These are phyloP conservation scores for Selenia dentaria DNA, from an alignment of 2,888 invertebrate species.

Conservation along the genomic window DNA sequence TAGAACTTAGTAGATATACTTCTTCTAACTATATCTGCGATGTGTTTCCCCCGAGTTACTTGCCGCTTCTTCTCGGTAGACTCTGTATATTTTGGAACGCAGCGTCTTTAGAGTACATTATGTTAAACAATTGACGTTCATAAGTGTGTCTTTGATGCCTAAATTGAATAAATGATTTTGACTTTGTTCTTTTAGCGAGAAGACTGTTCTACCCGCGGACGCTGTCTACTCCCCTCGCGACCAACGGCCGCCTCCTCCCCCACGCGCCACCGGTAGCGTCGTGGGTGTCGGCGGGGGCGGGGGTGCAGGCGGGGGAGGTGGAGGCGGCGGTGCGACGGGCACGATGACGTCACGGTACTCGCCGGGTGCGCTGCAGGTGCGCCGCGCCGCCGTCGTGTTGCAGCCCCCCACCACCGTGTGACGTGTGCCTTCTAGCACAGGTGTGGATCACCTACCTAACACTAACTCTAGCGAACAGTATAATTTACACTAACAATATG, in stretches of 20 bases:
- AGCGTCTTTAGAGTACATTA: too few species aligned
- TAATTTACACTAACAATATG: too few species aligned
- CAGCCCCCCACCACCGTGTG: constrained; percentile 93
- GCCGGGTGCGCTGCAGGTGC: constrained; percentile 93
- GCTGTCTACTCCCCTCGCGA: constrained; percentile 87
- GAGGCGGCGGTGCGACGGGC: constrained; percentile 81
- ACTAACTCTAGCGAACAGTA: constrained; percentile 4
- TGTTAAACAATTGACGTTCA: too few species aligned
- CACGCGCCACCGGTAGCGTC: constrained; percentile 77
- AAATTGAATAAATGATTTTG: too few species aligned
- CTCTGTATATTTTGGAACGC: too few species aligned
- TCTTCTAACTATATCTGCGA: too few species aligned
- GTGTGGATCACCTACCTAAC: constrained; percentile 41
- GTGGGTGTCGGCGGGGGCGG: constrained; percentile 89
- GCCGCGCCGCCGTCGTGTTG: constrained; percentile 94
- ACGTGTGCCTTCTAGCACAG: constrained; percentile 49
- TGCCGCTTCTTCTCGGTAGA: too few species aligned
- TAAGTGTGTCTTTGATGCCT: too few species aligned
- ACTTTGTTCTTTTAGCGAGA: constrained; percentile 71
- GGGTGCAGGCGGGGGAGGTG: constrained; percentile 87
- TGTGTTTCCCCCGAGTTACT: too few species aligned
- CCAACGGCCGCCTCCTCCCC: constrained; percentile 76
- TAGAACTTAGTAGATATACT: too few species aligned
- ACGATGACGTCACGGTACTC: constrained; percentile 85
- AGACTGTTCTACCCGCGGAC: constrained; percentile 89